phyloP scores from a whole-genome alignment of 2,888 invertebrate genomes.

The Caenorhabditis sp. region DNA sequence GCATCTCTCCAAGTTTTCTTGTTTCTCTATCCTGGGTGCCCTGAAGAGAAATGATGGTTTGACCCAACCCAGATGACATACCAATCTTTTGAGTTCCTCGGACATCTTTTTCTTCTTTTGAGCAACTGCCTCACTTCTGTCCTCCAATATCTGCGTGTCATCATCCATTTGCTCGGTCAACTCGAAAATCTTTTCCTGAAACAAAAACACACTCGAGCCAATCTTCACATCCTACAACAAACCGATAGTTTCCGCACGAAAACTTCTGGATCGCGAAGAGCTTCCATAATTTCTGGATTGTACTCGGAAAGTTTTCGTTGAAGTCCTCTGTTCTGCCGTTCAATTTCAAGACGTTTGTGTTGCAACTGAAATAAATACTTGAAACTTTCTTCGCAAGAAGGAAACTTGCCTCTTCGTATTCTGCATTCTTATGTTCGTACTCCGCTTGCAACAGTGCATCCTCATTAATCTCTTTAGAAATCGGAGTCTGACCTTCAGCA shows the following conservation, averaged over 20 bases:
- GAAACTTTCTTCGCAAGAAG: neutral
- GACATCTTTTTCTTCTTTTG: neutral
- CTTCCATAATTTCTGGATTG: constrained; percentile 42
- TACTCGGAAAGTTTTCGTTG: constrained; percentile 26
- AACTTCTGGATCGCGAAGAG: constrained; percentile 25
- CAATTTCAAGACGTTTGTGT: neutral
- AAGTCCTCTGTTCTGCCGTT: constrained; percentile 1
- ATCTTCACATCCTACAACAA: neutral
- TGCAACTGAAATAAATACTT: constrained; percentile 34
- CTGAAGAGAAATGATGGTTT: constrained; percentile 16
- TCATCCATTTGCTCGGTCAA: constrained; percentile 48
- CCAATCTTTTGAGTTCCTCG: constrained; percentile 24
- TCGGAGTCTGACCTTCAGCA: constrained; percentile 1
- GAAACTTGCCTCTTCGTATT: constrained; percentile 21
- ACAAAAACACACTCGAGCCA: neutral
- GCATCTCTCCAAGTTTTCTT: constrained; percentile 19
- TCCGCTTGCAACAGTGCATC: neutral
- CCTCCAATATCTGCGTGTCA: constrained; percentile 34
- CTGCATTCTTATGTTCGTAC: constrained; percentile 36
- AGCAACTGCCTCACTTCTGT: constrained; percentile 9
- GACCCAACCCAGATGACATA: neutral
- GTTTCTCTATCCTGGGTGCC: constrained; percentile 15
- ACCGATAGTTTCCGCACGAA: constrained; percentile 37
- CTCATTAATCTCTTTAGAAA: constrained; percentile 16
- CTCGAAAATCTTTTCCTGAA: constrained; percentile 34